Percentiles rank a stretch among this genome's conserved stretches.
phyloP scores from a whole-genome alignment of 1,140 invertebrate genomes.

The Andrena cerasifolii region DNA sequence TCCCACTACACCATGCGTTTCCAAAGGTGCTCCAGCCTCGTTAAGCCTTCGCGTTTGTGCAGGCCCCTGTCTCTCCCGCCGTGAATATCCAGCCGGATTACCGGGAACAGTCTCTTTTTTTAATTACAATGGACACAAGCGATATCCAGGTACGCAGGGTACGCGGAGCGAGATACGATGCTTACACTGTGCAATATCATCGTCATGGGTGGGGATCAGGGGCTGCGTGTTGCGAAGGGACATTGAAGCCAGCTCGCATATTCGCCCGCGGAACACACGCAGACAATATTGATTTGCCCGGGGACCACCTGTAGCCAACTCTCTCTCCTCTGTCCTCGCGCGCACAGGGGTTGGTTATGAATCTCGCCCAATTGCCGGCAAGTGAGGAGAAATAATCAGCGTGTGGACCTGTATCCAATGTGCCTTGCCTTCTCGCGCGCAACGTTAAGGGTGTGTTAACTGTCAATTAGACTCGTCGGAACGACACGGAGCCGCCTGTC shows the following conservation, averaged over 20 bases:
- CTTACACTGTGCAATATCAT: constrained; percentile 35
- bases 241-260: constrained; percentile 39
- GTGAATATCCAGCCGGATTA: neutral
- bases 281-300: constrained; percentile 66
- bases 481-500: too few relatives aligned
- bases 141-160: constrained; percentile 16
- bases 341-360: constrained; percentile 46
- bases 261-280: constrained; percentile 53
- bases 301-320: constrained; percentile 69
- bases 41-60: neutral
- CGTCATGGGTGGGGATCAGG: constrained; percentile 41
- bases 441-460: neutral
- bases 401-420: neutral
- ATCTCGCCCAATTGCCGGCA: constrained; percentile 49
- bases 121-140: neutral
- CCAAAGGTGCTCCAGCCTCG: neutral
- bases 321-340: constrained; percentile 34
- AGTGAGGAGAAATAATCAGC: constrained; percentile 39
- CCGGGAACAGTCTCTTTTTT: neutral
- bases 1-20: too few relatives aligned
- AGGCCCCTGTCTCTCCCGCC: neutral
- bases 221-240: constrained; percentile 18
- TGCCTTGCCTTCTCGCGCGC: neutral
- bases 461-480: neutral
- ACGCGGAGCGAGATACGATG: constrained; percentile 5